Base-by-base conservation (phyloP, 2,113 vertebrate genomes). In the Actinemys pallida region DNA sequence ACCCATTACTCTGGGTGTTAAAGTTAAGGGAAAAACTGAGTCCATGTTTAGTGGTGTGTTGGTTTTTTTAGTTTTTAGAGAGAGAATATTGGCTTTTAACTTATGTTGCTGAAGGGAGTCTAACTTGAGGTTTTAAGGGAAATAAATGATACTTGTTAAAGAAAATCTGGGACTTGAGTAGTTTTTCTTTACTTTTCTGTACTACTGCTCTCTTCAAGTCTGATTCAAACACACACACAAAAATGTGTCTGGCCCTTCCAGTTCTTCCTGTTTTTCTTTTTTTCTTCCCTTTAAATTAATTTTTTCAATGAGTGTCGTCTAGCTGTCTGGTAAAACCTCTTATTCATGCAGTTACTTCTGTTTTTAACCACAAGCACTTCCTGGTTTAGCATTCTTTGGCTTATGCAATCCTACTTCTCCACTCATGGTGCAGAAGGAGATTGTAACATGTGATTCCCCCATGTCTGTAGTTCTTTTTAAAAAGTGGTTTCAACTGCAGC, bases 331-430 rank as follows among this genome's bases (percentile, higher is more conserved):
- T 89, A 29, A 88, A 91, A 13, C n/a, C 95, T 87, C 81, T 92
- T 93, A 79, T 87, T 96, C 93, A 65, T 96, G 94, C 95, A 93
- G 91, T 88, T 92, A 94, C 96, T 97, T 92, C 96, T 96, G 93
- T 42, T 95, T 92, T 81, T 82, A 20, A 95, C 96, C 97, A 97
- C 96, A 96, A 94, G 93, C 86, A 79, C 65, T 95, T 96, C 95
- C 96, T 96, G 96, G 27, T 27, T 59, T 16, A 88, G 93, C 94
- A 96, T 96, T 96, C 94, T 93, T 94, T 92, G 87, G 83, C 89
- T 54, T 1, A 2, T 56, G 54, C 94, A 81, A 94, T 75, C 83
- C 87, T 87, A 52, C 90, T n/a, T 83, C 42, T 82, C 42, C 22
- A 0, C 81, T 69, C 5, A 4, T 49, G 92, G 78, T 83, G 81